Conservation (phyloP, 2,113 vertebrate species). For the Pyrgilauda ruficollis region DNA sequence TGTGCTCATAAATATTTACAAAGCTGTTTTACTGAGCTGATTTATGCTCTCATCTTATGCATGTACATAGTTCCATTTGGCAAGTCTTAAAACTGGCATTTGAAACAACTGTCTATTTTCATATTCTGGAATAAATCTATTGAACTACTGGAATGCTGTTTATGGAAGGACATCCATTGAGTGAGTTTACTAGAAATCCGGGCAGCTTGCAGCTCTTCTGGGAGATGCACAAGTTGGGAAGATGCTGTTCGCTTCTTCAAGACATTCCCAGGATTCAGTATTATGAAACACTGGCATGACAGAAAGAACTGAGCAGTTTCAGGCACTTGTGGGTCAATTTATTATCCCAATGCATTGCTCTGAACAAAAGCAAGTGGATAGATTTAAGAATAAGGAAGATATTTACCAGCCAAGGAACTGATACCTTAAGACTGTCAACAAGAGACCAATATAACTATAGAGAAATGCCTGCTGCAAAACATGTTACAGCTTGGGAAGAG, state of each 20-base stretch:
- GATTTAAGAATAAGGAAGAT: constrained; percentile 25
- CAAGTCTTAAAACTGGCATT: constrained; percentile 31
- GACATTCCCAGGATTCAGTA: background rate
- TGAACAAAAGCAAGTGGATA: constrained; percentile 19
- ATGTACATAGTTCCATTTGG: constrained; percentile 16
- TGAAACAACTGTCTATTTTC: background rate
- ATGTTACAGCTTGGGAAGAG: background rate
- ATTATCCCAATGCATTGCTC: background rate
- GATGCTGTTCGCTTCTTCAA: constrained; percentile 6
- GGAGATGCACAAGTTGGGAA: background rate
- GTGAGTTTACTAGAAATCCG: background rate
- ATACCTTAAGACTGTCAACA: constrained; percentile 17
- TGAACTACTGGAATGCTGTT: constrained; percentile 15
- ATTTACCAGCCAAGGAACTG: background rate
- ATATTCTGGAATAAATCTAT: constrained; percentile 30
- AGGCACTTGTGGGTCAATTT: background rate
- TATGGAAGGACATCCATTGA: background rate
- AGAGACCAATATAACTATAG: background rate
- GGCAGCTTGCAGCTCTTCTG: background rate
- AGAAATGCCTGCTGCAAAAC: constrained; percentile 32
- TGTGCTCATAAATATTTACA: constrained; percentile 47
- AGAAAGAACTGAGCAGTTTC: background rate
- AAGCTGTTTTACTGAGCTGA: constrained; percentile 11
- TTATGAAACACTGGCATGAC: background rate
- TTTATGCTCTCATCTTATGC: background rate